phyloP scores from a whole-genome alignment of 1,140 invertebrate genomes.

The Eupristina koningsbergeri region DNA sequence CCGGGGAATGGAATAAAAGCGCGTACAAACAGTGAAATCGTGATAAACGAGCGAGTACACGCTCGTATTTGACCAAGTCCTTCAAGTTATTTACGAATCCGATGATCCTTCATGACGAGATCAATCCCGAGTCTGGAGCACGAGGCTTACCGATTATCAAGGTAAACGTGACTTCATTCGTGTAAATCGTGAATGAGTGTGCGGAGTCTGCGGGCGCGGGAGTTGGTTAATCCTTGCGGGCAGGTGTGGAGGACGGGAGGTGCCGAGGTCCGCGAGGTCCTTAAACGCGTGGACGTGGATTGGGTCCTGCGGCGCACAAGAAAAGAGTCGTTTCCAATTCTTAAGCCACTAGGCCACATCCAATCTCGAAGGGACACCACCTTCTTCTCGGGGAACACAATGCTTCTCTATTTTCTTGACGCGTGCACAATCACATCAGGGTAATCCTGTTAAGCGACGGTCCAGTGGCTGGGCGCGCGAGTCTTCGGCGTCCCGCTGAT shows the following conservation, averaged over 20 bases:
- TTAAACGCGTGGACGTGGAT: neutral
- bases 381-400: constrained; percentile 64
- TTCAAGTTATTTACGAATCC: constrained; percentile 27
- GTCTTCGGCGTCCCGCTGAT: constrained; percentile 56
- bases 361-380: constrained; percentile 47
- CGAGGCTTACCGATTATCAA: neutral
- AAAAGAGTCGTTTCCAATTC: constrained; percentile 55
- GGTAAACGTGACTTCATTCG: constrained; percentile 13
- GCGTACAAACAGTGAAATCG: neutral
- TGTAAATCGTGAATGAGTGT: neutral
- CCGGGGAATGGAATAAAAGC: neutral
- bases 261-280: too few species aligned
- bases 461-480: constrained; percentile 57
- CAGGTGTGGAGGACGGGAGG: constrained; percentile 41
- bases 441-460: constrained; percentile 69
- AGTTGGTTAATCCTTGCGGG: constrained; percentile 46
- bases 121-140: neutral
- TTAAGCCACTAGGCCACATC: constrained; percentile 49
- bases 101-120: constrained; percentile 13
- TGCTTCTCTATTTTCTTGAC: constrained; percentile 68
- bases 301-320: neutral
- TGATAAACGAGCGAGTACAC: neutral
- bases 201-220: neutral
- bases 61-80: constrained; percentile 19
- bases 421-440: constrained; percentile 70